Base-by-base conservation (phyloP, 2,888 invertebrate genomes). In the Corythucha ciliata region DNA sequence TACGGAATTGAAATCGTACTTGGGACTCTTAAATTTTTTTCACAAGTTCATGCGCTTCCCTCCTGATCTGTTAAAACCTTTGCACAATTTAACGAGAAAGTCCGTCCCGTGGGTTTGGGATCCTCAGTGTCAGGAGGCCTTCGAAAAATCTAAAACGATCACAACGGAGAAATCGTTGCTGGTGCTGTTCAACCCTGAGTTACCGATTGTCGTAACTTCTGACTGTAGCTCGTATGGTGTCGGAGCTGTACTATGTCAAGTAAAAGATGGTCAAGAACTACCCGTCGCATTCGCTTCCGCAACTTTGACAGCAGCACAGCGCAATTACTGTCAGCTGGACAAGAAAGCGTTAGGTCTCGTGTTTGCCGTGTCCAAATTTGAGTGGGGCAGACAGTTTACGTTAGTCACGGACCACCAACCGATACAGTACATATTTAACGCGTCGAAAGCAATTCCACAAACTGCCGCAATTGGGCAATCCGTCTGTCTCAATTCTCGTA, bases 201-300 rank as follows among this genome's bases (percentile, higher is more conserved):
- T 54, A 29, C 58, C 59, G 33, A 61, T 61, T 14, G 24, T 57
- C 7, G 60, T 64, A 7, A 62, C 63, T 12, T n/a, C n/a, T n/a
- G 63, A 64, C 44, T 62, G 59, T 21, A 58, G 57, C 27, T 25
- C 58, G 21, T 44, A 36, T 60, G 61, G 60, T 21, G 25, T 59
- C 12, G 61, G 59, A 42, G 60, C 59, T n/a, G 53, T 58, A 6
- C 53, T 61, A 26, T 55, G 58, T 52, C 59, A 61, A 16, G 10
- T 29, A 10, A 32, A 29, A 8, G 6, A 45, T 16, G 45, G 45
- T 7, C 21, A 22, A 5, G 32, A 45, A 18, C 32, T 29, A 4
- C 45, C 45, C 6, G 32, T 45, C 32, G 5, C 45, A 7, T 45
- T 45, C 20, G 45, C 27, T 4, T 45, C 45, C 3, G 24, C 45